These are phyloP conservation scores for Pogonus chalceus DNA, from an alignment of 1,140 invertebrate species.

Conservation along the genomic window DNA sequence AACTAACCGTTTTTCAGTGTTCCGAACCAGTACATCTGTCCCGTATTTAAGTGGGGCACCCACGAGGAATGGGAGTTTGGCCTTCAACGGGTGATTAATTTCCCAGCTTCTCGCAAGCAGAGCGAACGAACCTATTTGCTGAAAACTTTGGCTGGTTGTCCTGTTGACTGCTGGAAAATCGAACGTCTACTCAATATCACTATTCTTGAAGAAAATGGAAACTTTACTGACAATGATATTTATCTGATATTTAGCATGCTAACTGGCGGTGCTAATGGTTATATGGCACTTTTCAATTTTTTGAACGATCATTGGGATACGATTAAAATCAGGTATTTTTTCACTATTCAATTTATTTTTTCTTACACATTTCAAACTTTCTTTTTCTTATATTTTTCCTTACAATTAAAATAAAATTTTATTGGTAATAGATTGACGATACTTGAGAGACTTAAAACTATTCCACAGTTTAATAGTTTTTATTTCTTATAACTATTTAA, in stretches of 20 bases:
- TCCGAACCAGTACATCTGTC: constrained; percentile 60
- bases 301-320: constrained; percentile 52
- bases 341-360: too few relatives aligned
- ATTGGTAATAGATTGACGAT: too few relatives aligned
- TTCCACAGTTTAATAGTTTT: background rate
- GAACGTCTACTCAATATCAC: constrained; percentile 55
- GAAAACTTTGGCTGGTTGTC: constrained; percentile 64
- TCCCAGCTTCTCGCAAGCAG: constrained; percentile 51
- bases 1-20: constrained; percentile 52
- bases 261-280: constrained; percentile 51
- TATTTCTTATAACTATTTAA: background rate
- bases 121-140: constrained; percentile 64
- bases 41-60: constrained; percentile 66
- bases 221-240: constrained; percentile 61
- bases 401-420: too few relatives aligned
- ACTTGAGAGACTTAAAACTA: too few relatives aligned
- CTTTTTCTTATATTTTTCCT: too few relatives aligned
- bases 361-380: too few relatives aligned
- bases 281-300: constrained; percentile 58
- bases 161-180: constrained; percentile 54
- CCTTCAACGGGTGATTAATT: constrained; percentile 59
- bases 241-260: constrained; percentile 62
- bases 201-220: constrained; percentile 51
- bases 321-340: constrained; percentile 51
- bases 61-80: constrained; percentile 69